These are phyloP conservation scores for Illadopsis cleaveri DNA, from an alignment of 2,113 vertebrate genomes.

Conservation along the genomic window DNA sequence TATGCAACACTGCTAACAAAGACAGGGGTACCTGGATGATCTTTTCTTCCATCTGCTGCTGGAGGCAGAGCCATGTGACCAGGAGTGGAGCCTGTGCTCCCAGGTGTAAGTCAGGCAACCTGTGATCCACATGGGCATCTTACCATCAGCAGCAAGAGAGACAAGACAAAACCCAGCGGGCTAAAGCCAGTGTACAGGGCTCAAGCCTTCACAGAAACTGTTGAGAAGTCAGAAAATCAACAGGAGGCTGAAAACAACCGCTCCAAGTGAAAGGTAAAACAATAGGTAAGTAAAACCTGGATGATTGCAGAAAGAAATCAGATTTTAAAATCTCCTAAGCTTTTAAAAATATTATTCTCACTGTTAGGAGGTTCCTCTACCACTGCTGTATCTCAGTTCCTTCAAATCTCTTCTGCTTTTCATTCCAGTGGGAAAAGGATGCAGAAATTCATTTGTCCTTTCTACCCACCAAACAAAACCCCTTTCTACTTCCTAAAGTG, in stretches of 20 bases:
- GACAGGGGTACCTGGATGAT: neutral
- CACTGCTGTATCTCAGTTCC: neutral
- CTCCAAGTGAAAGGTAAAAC: neutral
- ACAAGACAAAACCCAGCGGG: neutral
- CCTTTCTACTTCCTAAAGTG: neutral
- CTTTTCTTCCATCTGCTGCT: neutral
- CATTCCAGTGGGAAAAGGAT: neutral
- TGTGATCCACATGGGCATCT: neutral
- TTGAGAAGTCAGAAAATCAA: neutral
- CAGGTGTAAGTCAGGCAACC: neutral
- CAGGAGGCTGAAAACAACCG: neutral
- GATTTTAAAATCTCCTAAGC: neutral
- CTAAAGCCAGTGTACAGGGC: neutral
- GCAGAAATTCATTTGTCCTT: neutral
- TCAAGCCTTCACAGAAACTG: neutral
- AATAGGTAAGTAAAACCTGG: neutral
- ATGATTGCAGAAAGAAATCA: neutral
- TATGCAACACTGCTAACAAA: neutral
- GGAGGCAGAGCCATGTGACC: neutral
- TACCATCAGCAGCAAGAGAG: neutral
- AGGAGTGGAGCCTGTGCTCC: neutral
- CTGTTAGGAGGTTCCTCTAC: neutral
- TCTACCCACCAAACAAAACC: neutral
- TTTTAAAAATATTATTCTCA: neutral
- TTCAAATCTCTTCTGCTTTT: neutral